These are phyloP conservation scores for Drosophila paranaensis DNA, from an alignment of 2,888 invertebrate genomes.

Conservation along the genomic window DNA sequence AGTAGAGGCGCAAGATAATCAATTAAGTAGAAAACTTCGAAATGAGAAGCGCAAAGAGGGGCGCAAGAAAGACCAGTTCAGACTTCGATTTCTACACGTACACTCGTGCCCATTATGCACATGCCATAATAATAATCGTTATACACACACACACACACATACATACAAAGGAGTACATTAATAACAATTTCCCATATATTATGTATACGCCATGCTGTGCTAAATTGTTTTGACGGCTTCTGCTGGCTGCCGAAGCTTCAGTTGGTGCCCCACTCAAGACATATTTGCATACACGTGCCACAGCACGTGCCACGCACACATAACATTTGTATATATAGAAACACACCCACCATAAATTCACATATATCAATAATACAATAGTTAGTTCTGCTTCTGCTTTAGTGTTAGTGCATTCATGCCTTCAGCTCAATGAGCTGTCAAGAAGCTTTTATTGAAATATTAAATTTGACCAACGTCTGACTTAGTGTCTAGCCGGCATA, in stretches of 20 bases:
- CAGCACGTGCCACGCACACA: constrained; percentile 1
- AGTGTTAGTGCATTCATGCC: not conserved
- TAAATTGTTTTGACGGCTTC: constrained; percentile 58
- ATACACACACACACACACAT: not conserved
- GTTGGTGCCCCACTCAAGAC: constrained; percentile 14
- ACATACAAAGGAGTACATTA: constrained; percentile 31
- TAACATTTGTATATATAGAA: not conserved
- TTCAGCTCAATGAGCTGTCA: constrained; percentile 1
- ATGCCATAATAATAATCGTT: constrained; percentile 1
- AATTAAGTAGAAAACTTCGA: not conserved
- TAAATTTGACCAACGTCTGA: constrained; percentile 48
- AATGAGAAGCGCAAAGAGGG: not conserved
- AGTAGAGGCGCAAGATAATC: not conserved
- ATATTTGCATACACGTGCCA: constrained; percentile 56
- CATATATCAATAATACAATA: constrained; percentile 32
- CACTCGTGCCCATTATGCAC: not conserved
- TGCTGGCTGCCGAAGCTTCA: constrained; percentile 26
- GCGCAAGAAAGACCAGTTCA: not conserved
- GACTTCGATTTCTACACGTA: not conserved
- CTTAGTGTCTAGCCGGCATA: constrained; percentile 50
- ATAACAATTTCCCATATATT: constrained; percentile 57
- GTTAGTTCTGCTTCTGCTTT: not conserved
- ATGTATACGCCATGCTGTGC: constrained; percentile 66
- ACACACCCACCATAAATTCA: constrained; percentile 12
- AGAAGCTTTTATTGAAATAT: constrained; percentile 38